A percentile compares a stretch with the other conserved stretches of the same genome.
Evolutionary conservation across 2,888 invertebrate genomes (phyloP).

Genomic region (Euphydryas editha): DNA sequence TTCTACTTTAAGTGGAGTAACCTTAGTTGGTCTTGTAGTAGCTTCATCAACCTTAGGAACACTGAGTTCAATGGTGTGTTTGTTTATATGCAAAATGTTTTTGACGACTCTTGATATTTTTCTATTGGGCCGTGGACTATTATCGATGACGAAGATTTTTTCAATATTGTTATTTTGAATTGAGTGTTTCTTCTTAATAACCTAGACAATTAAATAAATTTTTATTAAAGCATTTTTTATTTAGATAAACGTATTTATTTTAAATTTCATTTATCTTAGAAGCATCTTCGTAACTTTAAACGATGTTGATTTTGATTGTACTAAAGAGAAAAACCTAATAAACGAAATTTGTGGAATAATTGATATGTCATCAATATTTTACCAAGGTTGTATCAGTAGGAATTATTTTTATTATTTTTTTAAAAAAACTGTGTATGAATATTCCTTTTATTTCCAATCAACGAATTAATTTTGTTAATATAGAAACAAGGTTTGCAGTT

Average conservation of each 20-base stretch:
- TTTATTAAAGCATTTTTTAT: neutral
- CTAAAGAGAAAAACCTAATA: too few relatives aligned
- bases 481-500: too few relatives aligned
- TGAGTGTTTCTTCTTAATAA: constrained; percentile 51
- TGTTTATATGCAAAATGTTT: constrained; percentile 70
- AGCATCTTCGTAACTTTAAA: too few relatives aligned
- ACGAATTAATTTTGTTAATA: too few relatives aligned
- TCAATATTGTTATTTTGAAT: constrained; percentile 63
- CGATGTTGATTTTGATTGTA: too few relatives aligned
- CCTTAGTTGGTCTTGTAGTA: constrained; percentile 71
- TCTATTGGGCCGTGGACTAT: constrained; percentile 64
- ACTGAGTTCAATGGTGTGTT: constrained; percentile 67
- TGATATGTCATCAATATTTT: too few relatives aligned
- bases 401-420: too few relatives aligned
- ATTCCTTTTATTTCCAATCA: too few relatives aligned
- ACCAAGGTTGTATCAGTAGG: too few relatives aligned
- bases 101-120: constrained; percentile 64
- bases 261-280: neutral
- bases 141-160: constrained; percentile 69
- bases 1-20: constrained; percentile 69
- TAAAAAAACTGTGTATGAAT: too few relatives aligned
- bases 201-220: constrained; percentile 50
- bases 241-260: neutral
- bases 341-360: too few relatives aligned
- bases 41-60: constrained; percentile 64